Evolutionary conservation across 2,797 vertebrate genomes (phyloP).

Genomic region (Nyctibius grandis): DNA sequence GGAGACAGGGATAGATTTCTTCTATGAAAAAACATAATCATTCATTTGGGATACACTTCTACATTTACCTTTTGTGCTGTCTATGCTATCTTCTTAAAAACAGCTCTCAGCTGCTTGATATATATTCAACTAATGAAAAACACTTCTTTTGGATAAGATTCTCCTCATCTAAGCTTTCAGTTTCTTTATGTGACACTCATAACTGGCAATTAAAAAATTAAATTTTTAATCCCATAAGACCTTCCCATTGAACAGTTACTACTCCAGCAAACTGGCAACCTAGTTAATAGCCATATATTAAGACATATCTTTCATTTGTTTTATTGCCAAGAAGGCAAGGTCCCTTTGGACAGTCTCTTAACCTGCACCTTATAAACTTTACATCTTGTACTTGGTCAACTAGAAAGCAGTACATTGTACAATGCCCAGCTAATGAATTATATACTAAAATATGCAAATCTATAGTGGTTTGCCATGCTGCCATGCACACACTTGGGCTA

Average conservation of each 20-base stretch:
- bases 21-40: background rate
- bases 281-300: background rate
- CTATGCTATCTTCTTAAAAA: background rate
- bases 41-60: background rate
- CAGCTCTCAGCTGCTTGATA: background rate
- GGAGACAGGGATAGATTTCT: background rate
- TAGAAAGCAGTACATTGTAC: background rate
- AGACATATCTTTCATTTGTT: background rate
- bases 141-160: background rate
- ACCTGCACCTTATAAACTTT: background rate
- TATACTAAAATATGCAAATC: background rate
- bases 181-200: background rate
- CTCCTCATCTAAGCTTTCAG: background rate
- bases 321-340: background rate
- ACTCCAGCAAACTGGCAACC: background rate
- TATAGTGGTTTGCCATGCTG: background rate
- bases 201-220: background rate
- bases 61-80: background rate
- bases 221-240: background rate
- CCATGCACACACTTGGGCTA: background rate
- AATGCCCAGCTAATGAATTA: background rate
- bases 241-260: background rate
- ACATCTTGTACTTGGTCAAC: background rate
- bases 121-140: background rate
- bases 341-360: background rate